These are phyloP conservation scores for Netelia melanura DNA, from an alignment of 2,888 invertebrate genomes.

Conservation along the genomic window DNA sequence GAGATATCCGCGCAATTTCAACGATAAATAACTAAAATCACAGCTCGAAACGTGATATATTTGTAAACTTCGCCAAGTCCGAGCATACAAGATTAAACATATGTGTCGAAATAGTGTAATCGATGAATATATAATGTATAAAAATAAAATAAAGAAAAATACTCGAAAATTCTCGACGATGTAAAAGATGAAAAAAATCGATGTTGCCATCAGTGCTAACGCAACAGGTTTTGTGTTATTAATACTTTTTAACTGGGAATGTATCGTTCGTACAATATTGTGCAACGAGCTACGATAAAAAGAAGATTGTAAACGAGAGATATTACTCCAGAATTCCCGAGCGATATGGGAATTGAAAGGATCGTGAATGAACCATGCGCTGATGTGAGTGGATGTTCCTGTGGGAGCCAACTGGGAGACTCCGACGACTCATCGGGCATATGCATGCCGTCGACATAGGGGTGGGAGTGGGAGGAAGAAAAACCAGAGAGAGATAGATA, in stretches of 20 bases:
- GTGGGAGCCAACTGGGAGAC: constrained; percentile 28
- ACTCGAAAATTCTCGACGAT: too few species aligned
- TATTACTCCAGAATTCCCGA: not conserved
- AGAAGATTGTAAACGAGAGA: not conserved
- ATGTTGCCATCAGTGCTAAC: too few species aligned
- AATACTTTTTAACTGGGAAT: not conserved
- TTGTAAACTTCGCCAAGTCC: too few species aligned
- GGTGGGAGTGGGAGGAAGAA: not conserved
- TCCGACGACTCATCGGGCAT: not conserved
- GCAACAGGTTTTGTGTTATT: not conserved
- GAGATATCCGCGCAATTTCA: too few species aligned
- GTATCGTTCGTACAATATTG: not conserved
- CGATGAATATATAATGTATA: too few species aligned
- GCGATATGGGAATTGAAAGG: constrained; percentile 34
- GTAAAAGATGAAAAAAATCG: too few species aligned
- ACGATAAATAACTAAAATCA: too few species aligned
- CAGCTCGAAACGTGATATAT: too few species aligned
- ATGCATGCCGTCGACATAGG: not conserved
- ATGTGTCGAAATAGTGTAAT: too few species aligned
- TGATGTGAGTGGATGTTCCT: constrained; percentile 34
- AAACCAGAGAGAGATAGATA: not conserved
- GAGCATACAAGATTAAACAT: too few species aligned
- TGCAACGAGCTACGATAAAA: not conserved
- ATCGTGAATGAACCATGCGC: constrained; percentile 32
- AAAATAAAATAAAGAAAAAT: too few species aligned